Base-by-base conservation (phyloP, 2,797 vertebrate species). In the Melanotaenia trifasciata region DNA sequence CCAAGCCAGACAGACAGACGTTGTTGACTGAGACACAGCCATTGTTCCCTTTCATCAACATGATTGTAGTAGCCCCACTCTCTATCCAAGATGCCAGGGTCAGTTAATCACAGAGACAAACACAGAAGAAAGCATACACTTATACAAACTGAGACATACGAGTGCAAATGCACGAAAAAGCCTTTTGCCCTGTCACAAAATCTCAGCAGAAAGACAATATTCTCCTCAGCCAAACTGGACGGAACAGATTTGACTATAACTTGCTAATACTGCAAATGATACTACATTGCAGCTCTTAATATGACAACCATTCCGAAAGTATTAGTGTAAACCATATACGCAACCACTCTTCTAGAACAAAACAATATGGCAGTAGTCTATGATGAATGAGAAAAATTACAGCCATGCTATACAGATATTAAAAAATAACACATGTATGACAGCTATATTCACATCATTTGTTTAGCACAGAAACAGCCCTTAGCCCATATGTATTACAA, bases 11-110 rank as follows among this genome's bases (percentile, higher is more conserved):
- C 88, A 90, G 80, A 87, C 86, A 92, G 87, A 90, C 84, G 75
- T 91, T 85, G 84, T 88, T 86, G 85, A 89, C 83, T 80, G 89
- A 88, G 87, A 91, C 79, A 64, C 70, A 77, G 88, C 89, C 76
- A 92, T 93, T 92, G 90, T 91, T 88, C 89, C 78, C 80, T 84
- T 80, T 88, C 89, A 89, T 89, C 81, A 85, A 82, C 84, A 80
- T 87, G 85, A 90, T 87, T 87, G 86, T 76, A 76, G 82, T 77
- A 81, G 80, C 66, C 80, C 86, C 72, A 30, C 80, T 59, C n/a
- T 69, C 70, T 80, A 61, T 81, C 66, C 30, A 58, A 73, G 70
- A 81, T 22, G 79, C 70, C 70, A 18, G 32, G 64, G 69, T 85
- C 79, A 58, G 80, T 84, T 84, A 81, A 87, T 76, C 24, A 26